Evolutionary conservation across 2,113 vertebrate genomes (phyloP).

Genomic region (Neotragus pygmaeus): DNA sequence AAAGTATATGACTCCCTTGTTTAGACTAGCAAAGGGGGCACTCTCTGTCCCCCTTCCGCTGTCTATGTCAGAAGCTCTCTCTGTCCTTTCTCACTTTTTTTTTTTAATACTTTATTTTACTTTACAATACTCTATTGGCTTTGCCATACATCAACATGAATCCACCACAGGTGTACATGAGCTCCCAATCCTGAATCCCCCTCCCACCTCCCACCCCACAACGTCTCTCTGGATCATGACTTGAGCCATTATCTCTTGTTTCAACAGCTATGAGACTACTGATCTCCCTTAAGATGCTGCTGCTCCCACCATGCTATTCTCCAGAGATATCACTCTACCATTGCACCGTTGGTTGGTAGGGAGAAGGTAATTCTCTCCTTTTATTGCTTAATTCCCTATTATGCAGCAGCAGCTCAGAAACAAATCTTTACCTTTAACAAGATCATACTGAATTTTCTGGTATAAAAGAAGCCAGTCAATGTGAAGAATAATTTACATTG

Average conservation of each 20-base stretch:
- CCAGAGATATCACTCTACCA: background rate
- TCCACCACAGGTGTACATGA: too few relatives aligned
- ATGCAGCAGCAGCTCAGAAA: background rate
- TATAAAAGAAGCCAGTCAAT: background rate
- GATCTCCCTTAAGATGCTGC: background rate
- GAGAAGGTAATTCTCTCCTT: background rate
- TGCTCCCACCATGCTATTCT: background rate
- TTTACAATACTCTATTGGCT: too few relatives aligned
- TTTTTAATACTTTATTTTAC: too few relatives aligned
- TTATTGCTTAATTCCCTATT: background rate
- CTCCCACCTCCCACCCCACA: too few relatives aligned
- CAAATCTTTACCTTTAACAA: background rate
- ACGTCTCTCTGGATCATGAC: too few relatives aligned
- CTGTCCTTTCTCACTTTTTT: too few relatives aligned
- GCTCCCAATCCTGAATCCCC: too few relatives aligned
- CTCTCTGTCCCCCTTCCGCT: too few relatives aligned
- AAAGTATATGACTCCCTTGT: too few relatives aligned
- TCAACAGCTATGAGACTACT: background rate
- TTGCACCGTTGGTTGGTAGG: background rate
- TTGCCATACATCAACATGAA: too few relatives aligned
- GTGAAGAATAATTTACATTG: background rate
- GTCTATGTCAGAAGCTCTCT: too few relatives aligned
- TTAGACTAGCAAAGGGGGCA: too few relatives aligned
- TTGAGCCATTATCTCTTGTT: background rate
- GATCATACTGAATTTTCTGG: background rate